Conservation (phyloP, 2,888 invertebrate species). For the Drosophila nigritarsus region DNA sequence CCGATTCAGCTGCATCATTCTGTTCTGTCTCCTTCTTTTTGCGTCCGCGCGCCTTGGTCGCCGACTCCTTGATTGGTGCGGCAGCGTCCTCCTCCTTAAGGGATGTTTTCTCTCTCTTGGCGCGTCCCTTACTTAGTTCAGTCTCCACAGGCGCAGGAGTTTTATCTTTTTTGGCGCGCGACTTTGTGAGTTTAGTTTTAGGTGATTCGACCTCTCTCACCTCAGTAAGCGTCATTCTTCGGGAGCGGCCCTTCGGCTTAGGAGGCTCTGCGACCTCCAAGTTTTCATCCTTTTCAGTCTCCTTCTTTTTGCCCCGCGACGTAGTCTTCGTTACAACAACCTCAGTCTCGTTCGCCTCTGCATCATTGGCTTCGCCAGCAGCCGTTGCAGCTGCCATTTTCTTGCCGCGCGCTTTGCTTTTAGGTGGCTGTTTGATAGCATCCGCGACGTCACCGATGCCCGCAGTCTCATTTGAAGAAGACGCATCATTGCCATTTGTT, state of each 20-base stretch:
- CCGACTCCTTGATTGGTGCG: slow-evolving; percentile 6
- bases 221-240: slow-evolving; percentile 27
- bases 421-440: slow-evolving; percentile 35
- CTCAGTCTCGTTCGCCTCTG: slow-evolving; percentile 2
- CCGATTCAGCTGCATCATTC: slow-evolving; percentile 1
- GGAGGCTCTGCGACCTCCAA: slow-evolving; percentile 17
- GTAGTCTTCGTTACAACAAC: slow-evolving; percentile 23
- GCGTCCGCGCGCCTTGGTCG: slow-evolving; percentile 41
- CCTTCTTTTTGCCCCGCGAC: slow-evolving; percentile 25
- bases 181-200: slow-evolving; percentile 20
- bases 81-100: slow-evolving; percentile 7
- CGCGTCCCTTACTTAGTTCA: slow-evolving; percentile 1
- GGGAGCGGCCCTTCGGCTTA: slow-evolving; percentile 49
- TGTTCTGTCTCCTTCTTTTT: slow-evolving; percentile 43
- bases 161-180: slow-evolving; percentile 37
- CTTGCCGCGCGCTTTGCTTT: slow-evolving; percentile 60
- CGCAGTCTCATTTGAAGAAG: slow-evolving; percentile 9
- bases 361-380: slow-evolving; percentile 6
- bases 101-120: slow-evolving; percentile 15
- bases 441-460: slow-evolving; percentile 17
- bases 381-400: slow-evolving; percentile 37
- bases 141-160: not conserved
- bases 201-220: slow-evolving; percentile 8
- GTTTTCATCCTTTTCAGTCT: not conserved
- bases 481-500: slow-evolving; percentile 49